A percentile compares a stretch with the other conserved stretches of the same genome.
phyloP scores from a whole-genome alignment of 2,113 vertebrate genomes.

The Pseudopodoces humilis region DNA sequence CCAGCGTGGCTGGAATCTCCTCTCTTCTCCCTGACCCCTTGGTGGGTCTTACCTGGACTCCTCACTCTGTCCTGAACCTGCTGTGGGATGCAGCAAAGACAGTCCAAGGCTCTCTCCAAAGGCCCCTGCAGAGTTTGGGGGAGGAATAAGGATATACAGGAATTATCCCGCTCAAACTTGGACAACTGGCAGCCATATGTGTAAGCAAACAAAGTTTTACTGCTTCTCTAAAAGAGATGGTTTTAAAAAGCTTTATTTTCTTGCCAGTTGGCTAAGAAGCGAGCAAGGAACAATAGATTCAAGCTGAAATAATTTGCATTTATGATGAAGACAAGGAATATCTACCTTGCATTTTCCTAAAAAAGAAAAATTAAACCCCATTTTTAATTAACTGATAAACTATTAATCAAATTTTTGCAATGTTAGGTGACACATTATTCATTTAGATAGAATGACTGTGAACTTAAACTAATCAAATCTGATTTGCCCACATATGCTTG shows the following conservation, averaged over 20 bases:
- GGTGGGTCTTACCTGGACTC: neutral
- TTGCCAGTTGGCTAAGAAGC: constrained; percentile 75
- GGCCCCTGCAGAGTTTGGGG: neutral
- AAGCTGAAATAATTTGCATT: constrained; percentile 85
- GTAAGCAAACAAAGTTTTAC: constrained; percentile 64
- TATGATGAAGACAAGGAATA: constrained; percentile 84
- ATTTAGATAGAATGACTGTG: constrained; percentile 87
- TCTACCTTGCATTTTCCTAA: constrained; percentile 84
- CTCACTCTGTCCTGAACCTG: neutral
- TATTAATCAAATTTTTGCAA: constrained; percentile 89
- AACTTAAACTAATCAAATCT: constrained; percentile 90
- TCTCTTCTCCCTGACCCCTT: neutral
- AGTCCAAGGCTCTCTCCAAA: neutral
- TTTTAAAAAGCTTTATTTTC: constrained; percentile 74
- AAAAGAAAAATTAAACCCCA: constrained; percentile 83
- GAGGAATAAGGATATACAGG: neutral
- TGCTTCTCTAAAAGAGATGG: constrained; percentile 35
- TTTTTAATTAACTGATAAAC: constrained; percentile 91
- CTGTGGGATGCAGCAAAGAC: neutral
- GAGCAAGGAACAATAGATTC: constrained; percentile 79
- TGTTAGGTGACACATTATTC: constrained; percentile 89
- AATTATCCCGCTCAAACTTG: neutral
- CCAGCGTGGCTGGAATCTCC: neutral
- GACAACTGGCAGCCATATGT: constrained; percentile 41
- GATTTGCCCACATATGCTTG: constrained; percentile 88